Evolutionary conservation across 2,113 vertebrate species (phyloP).

Genomic region (Pipra filicauda): DNA sequence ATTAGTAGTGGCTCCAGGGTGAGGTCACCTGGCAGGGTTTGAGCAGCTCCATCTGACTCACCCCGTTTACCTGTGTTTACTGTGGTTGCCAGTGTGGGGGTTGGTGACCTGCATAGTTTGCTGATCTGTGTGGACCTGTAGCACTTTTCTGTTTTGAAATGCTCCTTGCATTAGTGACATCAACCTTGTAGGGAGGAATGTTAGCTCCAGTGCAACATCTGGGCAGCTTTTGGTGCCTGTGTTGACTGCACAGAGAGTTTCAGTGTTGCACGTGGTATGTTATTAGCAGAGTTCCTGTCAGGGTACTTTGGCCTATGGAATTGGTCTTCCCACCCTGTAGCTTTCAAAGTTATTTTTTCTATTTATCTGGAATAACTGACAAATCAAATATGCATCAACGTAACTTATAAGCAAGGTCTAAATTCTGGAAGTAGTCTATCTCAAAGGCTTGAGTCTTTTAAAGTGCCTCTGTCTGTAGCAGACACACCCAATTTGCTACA

Average conservation of each 20-base stretch:
- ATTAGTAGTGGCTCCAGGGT: background rate
- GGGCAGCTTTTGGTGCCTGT: background rate
- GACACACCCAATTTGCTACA: background rate
- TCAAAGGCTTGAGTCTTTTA: background rate
- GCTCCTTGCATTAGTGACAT: background rate
- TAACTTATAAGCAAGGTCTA: background rate
- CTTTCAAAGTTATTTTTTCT: background rate
- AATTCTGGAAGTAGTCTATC: background rate
- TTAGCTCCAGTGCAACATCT: background rate
- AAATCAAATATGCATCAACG: background rate
- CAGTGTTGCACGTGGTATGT: background rate
- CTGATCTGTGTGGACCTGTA: background rate
- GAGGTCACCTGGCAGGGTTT: background rate
- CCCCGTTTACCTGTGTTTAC: background rate
- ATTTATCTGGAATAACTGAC: background rate
- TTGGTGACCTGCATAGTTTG: background rate
- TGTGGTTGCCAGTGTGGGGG: accelerated
- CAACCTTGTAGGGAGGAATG: background rate
- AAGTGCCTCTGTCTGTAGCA: background rate
- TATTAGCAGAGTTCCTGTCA: background rate
- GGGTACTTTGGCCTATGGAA: background rate
- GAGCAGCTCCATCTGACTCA: background rate
- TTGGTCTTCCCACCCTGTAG: background rate
- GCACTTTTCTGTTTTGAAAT: background rate
- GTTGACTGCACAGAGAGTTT: background rate